Conservation (phyloP, 1,140 invertebrate genomes). For the Drosophila eugracilis region DNA sequence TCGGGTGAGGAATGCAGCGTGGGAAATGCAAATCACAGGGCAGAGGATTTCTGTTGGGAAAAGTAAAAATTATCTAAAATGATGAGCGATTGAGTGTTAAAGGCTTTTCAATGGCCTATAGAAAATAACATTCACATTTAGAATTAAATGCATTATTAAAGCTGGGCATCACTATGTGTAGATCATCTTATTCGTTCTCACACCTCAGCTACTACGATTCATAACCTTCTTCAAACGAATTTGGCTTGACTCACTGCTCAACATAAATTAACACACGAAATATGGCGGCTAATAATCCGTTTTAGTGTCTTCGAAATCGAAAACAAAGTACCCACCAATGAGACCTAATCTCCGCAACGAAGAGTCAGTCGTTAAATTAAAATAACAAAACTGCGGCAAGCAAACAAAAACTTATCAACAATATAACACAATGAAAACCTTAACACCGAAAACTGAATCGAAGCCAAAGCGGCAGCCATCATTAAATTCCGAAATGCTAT, state of each 20-base stretch:
- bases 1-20: conserved; percentile 56
- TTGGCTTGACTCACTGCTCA: conserved; percentile 26
- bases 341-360: conserved; percentile 35
- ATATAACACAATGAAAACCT: conserved; percentile 33
- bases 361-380: conserved; percentile 56
- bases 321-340: conserved; percentile 59
- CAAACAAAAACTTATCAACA: conserved; percentile 46
- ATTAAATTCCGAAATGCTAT: conserved; percentile 67
- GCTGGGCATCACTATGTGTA: no score
- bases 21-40: conserved; percentile 51
- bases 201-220: conserved; percentile 28
- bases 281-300: conserved; percentile 54
- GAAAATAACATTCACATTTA: no score
- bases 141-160: no score
- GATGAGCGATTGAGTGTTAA: conserved; percentile 1
- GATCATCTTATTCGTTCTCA: conserved; percentile 22
- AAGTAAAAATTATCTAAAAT: background rate
- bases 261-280: conserved; percentile 44
- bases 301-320: conserved; percentile 27
- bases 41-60: conserved; percentile 1
- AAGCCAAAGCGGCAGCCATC: conserved; percentile 45
- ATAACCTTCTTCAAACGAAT: conserved; percentile 34
- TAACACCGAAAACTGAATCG: conserved; percentile 46
- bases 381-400: conserved; percentile 62
- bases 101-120: background rate